Evolutionary conservation across 2,113 vertebrate species (phyloP).

Genomic region (Arvicanthis niloticus): DNA sequence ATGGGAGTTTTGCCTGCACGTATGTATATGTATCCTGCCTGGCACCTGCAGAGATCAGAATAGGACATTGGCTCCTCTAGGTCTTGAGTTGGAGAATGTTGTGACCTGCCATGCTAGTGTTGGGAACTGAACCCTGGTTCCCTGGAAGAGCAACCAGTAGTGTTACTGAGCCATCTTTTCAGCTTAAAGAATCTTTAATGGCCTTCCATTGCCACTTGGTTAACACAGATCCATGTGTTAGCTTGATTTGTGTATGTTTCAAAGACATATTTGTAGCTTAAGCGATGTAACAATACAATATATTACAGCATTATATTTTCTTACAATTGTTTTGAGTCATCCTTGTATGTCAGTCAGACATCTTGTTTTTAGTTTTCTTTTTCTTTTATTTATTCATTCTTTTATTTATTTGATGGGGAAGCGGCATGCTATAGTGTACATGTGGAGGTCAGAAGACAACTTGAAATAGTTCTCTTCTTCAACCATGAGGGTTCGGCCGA

Average conservation of each 20-base stretch:
- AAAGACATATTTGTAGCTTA: background rate
- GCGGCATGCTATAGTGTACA: background rate
- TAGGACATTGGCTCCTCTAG: background rate
- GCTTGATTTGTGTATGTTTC: slow-evolving; percentile 11
- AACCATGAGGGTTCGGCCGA: background rate
- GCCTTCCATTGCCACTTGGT: background rate
- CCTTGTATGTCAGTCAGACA: background rate
- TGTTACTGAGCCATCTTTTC: background rate
- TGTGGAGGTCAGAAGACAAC: background rate
- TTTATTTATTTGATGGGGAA: background rate
- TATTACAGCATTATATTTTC: background rate
- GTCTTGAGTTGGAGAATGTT: background rate
- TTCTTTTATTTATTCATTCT: background rate
- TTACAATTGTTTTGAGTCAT: slow-evolving; percentile 11
- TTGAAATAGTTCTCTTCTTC: background rate
- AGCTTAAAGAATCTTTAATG: background rate
- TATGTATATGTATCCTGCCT: background rate
- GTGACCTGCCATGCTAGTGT: background rate
- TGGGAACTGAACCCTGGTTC: background rate
- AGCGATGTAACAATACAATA: background rate
- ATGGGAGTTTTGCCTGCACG: background rate
- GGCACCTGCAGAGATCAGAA: background rate
- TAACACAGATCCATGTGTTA: background rate
- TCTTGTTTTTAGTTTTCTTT: background rate
- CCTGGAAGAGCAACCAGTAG: background rate